These are phyloP conservation scores for Prionace glauca DNA, from an alignment of 2,797 vertebrate genomes.

Conservation along the genomic window DNA sequence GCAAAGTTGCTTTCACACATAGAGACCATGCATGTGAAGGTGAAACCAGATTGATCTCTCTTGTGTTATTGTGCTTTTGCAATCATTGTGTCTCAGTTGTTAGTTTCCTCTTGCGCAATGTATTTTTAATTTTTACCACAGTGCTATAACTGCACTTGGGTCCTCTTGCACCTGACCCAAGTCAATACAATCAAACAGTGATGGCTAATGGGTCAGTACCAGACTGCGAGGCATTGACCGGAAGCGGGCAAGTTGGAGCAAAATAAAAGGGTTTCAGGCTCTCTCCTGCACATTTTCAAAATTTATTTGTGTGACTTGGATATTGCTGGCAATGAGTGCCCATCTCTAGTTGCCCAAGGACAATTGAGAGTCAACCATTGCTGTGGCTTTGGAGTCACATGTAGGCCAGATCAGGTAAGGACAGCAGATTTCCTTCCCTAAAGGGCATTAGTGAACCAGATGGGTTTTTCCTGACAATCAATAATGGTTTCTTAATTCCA, in stretches of 20 bases:
- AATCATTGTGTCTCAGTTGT: not conserved
- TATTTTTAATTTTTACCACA: constrained; percentile 1
- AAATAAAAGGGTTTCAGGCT: too few relatives aligned
- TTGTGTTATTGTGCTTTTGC: not conserved
- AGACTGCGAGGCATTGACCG: constrained; percentile 8
- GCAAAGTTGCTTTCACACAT: not conserved
- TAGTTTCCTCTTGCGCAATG: not conserved
- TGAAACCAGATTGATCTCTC: not conserved
- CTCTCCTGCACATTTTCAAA: not conserved
- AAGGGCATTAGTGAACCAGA: too few relatives aligned
- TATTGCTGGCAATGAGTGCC: too few relatives aligned
- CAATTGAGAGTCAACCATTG: too few relatives aligned
- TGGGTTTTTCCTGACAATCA: too few relatives aligned
- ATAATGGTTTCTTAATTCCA: too few relatives aligned
- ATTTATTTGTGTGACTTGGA: too few relatives aligned
- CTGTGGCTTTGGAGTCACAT: too few relatives aligned
- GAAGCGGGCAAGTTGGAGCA: not conserved
- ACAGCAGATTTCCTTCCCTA: too few relatives aligned
- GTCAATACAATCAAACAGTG: constrained; percentile 25
- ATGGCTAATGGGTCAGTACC: not conserved
- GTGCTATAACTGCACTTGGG: not conserved
- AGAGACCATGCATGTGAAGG: too few relatives aligned
- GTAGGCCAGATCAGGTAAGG: too few relatives aligned
- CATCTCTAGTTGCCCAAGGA: too few relatives aligned
- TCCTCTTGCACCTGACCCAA: not conserved